Evolutionary conservation across 2,888 invertebrate genomes (phyloP).

Genomic region (Philopedon plagiatum): DNA sequence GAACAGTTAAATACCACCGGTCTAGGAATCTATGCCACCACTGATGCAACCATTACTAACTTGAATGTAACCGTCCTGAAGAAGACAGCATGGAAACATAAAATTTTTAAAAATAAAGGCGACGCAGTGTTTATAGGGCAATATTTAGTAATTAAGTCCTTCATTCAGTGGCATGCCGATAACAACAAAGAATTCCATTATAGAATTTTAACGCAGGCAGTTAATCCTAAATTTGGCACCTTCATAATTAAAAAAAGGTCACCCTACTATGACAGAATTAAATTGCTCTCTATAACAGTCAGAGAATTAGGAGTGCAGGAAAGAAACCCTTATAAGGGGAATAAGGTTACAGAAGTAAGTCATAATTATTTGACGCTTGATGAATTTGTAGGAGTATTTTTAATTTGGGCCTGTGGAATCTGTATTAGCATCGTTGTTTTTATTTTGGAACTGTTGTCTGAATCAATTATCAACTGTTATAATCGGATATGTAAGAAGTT

Average conservation of each 20-base stretch:
- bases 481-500: neutral
- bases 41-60: neutral
- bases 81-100: neutral
- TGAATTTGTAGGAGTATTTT: neutral
- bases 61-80: neutral
- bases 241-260: neutral
- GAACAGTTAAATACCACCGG: neutral
- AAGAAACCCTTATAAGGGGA: neutral
- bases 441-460: neutral
- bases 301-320: neutral
- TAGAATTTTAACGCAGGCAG: neutral
- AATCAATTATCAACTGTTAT: neutral
- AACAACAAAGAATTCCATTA: slow-evolving; percentile 4
- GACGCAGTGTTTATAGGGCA: neutral
- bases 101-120: slow-evolving; percentile 4
- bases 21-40: neutral
- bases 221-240: neutral
- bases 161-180: neutral
- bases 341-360: neutral
- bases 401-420: neutral
- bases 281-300: neutral
- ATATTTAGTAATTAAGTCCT: neutral
- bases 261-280: neutral
- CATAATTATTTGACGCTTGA: neutral
- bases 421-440: neutral